Conservation (phyloP, 2,113 vertebrate genomes). For the Leptocoma aspasia region DNA sequence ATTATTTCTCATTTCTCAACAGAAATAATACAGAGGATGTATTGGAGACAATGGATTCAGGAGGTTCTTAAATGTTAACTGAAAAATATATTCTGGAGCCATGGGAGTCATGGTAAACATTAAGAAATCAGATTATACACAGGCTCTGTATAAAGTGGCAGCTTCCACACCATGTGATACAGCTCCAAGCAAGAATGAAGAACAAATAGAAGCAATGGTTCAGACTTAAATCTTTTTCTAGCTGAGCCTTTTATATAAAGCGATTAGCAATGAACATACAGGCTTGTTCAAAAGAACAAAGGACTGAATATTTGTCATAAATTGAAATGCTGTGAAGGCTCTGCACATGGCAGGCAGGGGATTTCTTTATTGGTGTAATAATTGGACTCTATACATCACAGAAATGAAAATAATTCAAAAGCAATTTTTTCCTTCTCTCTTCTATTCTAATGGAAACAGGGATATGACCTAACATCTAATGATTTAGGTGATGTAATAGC, state of each 20-base stretch:
- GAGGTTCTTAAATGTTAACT: not conserved
- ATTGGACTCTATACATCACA: not conserved
- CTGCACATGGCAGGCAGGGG: not conserved
- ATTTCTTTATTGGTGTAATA: slow-evolving; percentile 8
- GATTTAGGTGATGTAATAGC: not conserved
- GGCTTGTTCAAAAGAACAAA: not conserved
- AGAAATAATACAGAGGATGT: not conserved
- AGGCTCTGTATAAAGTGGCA: not conserved
- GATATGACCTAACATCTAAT: not conserved
- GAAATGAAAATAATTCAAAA: slow-evolving; percentile 23
- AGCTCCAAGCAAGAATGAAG: slow-evolving; percentile 2
- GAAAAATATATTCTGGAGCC: not conserved
- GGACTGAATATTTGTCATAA: not conserved
- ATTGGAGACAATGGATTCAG: not conserved
- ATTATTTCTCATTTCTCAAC: not conserved
- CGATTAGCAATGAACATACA: not conserved
- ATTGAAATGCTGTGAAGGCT: not conserved
- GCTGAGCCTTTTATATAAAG: slow-evolving; percentile 50
- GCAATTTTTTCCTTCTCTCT: not conserved
- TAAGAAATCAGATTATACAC: not conserved
- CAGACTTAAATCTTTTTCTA: slow-evolving; percentile 49
- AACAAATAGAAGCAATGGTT: slow-evolving; percentile 14
- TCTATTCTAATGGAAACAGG: not conserved
- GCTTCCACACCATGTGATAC: not conserved
- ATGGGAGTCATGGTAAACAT: not conserved